Base-by-base conservation (phyloP, 2,888 invertebrate genomes). In the Drosophila macrospina region DNA sequence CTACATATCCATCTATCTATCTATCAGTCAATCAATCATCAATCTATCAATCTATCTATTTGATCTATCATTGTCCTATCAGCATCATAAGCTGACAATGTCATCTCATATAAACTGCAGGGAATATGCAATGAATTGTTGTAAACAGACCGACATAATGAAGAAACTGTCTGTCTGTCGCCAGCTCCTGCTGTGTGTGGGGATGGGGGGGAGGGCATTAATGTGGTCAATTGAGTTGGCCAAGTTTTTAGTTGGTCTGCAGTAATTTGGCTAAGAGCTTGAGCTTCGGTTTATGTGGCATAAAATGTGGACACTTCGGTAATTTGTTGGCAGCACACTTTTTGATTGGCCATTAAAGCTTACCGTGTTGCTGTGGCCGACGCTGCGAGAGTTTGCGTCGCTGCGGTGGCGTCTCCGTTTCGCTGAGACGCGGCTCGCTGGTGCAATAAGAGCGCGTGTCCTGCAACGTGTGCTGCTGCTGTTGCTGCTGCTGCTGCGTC, bases 381-480 rank as follows among this genome's bases (percentile, higher is more conserved):
- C 92, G 88, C 78, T 92, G 92, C 15, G 92, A 92, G 37, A 92
- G 84, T 74, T 92, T 91, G 57, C 92, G 89, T 45, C 91, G 89
- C 74, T 92, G 92, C 26, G 94, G 95, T 55, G 94, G 94, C 67
- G 94, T 93, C 85, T 95, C 95, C 72, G 92, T 92, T 85, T 95
- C 94, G 52, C 93, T 93, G 52, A 95, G 91, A 81, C 94, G 93
- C 16, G 95, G 95, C 86, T 95, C 95, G 91, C 95, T 95, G 90
- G 93, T 94, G 88, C 94, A 94, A 78, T 93, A 94, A 28, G 93
- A 93, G 78, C 93, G 93, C 51, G 91, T 86, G 60, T 92, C 91
- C 80, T 92, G 91, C 55, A 92, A 87, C 76, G 91, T 90, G 16
- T 90, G 86, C 59, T 90, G 90, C 32, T 90, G 87, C 13, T 90